Base-by-base conservation (phyloP, 2,888 invertebrate genomes). In the Eulithis testata region DNA sequence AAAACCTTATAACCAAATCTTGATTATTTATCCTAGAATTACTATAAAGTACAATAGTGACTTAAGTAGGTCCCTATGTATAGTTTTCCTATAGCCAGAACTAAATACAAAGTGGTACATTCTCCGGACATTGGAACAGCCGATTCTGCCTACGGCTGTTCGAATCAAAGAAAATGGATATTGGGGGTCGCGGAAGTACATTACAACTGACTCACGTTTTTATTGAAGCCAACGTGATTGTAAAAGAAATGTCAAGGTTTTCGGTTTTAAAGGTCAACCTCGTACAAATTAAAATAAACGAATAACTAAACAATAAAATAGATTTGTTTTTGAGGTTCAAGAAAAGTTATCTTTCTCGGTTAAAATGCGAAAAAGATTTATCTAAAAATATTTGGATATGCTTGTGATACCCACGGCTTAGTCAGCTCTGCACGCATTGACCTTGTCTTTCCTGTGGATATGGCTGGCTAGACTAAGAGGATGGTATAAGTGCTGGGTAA, bases 161-260 rank as follows among this genome's bases (percentile, higher is more conserved):
- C 56, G 60, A 56, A 43, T 62, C 55, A 62, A 62, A 63, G 66
- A 56, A 63, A 63, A 59, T 66, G 62, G 45, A 40, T 53, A 62
- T 59, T 59, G 54, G 45, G 44, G 40, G 53, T 53, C 62, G 43
- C 62, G 62, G 62, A 66, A 66, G 58, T 66, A 58, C 58, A 62
- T 66, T 68, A 45, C 60, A 56, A 63, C 53, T 62, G 40, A 72
- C 63, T 71, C 70, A 73, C 62, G 71, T 60, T 69, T 73, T 69
- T 72, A 73, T 72, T 70, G 69, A 71, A 71, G 66, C 51, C 63
- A 72, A 73, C 63, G 65, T 60, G 60, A 68, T 68, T 68, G 70
- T 66, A 64, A 60, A 59, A 63, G 60, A 21, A 49, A 65, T 59
- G 14, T 27, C 50, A 59, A 59, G 55, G 66, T 45, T 62, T n/a